Conservation (phyloP, 2,888 invertebrate genomes). For the Lamellibrachia satsuma region DNA sequence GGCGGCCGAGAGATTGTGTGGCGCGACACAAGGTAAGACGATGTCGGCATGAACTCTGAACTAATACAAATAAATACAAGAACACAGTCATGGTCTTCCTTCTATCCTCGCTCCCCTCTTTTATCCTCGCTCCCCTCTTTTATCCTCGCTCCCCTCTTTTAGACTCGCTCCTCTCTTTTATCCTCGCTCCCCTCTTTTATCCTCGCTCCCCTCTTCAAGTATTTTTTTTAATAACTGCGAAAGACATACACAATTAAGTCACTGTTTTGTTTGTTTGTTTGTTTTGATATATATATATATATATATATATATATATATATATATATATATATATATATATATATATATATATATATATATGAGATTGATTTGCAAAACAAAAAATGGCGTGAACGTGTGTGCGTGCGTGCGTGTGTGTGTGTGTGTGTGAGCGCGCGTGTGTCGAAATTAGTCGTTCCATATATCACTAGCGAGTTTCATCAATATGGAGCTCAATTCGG, state of each 20-base stretch:
- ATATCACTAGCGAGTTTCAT: neutral
- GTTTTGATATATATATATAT: neutral
- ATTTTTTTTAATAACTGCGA: no score
- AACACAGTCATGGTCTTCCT: neutral
- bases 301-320: neutral
- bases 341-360: neutral
- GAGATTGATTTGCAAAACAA: neutral
- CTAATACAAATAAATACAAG: neutral
- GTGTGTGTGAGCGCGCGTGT: neutral
- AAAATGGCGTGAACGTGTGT: neutral
- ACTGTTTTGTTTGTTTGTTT: no score
- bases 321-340: neutral
- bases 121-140: neutral
- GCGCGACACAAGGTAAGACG: conserved; percentile 50
- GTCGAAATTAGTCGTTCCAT: no score
- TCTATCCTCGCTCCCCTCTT: neutral
- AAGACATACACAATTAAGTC: no score
- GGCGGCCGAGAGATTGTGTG: conserved; percentile 50
- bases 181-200: no score
- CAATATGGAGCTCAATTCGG: neutral
- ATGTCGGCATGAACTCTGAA: neutral
- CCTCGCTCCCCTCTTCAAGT: no score
- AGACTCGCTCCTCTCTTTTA: no score
- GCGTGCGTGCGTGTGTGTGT: neutral
- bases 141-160: no score